Evolutionary conservation across 1,140 invertebrate species (phyloP), one percentile per base, ranked within the genome.

Genomic region (Drosophila tani): DNA sequence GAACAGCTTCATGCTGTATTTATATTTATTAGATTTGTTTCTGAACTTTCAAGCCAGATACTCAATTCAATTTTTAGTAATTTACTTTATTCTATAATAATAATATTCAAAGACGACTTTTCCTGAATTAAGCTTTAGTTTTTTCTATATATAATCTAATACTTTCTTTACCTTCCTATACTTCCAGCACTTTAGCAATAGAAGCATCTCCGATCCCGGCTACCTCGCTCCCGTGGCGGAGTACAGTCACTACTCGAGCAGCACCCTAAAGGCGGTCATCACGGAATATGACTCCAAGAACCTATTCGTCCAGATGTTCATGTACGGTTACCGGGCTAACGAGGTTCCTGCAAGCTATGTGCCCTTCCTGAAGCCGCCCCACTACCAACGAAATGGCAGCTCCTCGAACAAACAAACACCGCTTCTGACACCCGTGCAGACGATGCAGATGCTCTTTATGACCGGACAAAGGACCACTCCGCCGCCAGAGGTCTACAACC

Each of bases 231-330:
- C 82, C 3, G 60, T 81, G 46, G 87, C 63, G 3, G 87, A 90
- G 47, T 92, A 91, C 56, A 86, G 63, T 55, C 84, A 92, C 59
- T 86, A 75, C 24, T 79, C 91, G 19, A 60, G 66, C 0, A 45
- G 46, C 14, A 86, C 82, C 1, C 40, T 92, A 0, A 92, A 92
- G 60, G 91, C 91, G 4, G 64, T 68, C 21, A 70, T 92, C 15
- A 90, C 75, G 9, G 84, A 83, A 19, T 85, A 38, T 3, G 55
- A 85, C 38, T 76, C 75, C 3, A 77, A 46, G 6, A 75, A 51
- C 24, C 38, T 87, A 11, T 92, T 87, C 35, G 91, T 80, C 41
- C 75, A 87, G 69, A 92, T 92, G 91, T 83, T 77, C 24, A 38
- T 92, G 27, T 92, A 90, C 59, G 91, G 91, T 7, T 92, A 79